These are phyloP conservation scores for Boloria euphrosyne DNA, from an alignment of 2,888 invertebrate species.

Conservation along the genomic window DNA sequence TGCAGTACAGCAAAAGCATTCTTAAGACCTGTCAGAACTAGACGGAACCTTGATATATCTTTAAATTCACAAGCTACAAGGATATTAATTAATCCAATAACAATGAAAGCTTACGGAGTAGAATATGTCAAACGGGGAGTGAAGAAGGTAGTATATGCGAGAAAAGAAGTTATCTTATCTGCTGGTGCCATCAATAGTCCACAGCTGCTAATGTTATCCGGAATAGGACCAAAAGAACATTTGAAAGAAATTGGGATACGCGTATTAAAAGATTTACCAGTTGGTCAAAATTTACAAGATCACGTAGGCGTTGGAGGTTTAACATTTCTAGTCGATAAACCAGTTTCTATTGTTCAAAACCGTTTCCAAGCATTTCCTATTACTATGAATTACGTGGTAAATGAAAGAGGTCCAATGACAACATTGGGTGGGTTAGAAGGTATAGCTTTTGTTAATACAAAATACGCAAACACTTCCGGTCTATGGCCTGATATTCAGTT, in stretches of 20 bases:
- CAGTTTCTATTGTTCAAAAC: constrained; percentile 91
- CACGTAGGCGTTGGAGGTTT: constrained; percentile 93
- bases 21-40: constrained; percentile 87
- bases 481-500: constrained; percentile 95
- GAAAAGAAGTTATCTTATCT: constrained; percentile 92
- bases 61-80: constrained; percentile 90
- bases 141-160: constrained; percentile 86
- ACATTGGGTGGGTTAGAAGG: constrained; percentile 94
- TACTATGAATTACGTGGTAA: constrained; percentile 90
- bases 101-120: constrained; percentile 89
- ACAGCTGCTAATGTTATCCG: constrained; percentile 95
- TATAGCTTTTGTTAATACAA: constrained; percentile 92
- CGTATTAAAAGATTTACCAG: constrained; percentile 88
- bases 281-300: constrained; percentile 93
- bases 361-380: constrained; percentile 89
- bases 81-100: constrained; percentile 87
- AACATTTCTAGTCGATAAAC: constrained; percentile 90
- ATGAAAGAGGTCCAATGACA: constrained; percentile 86
- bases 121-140: constrained; percentile 89
- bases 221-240: constrained; percentile 89
- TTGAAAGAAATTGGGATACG: constrained; percentile 86
- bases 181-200: constrained; percentile 96
- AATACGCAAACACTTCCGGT: constrained; percentile 88
- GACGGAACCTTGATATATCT: constrained; percentile 91
- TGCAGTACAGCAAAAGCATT: constrained; percentile 96